phyloP scores from a whole-genome alignment of 2,888 invertebrate species.

The Isoperla grammatica region DNA sequence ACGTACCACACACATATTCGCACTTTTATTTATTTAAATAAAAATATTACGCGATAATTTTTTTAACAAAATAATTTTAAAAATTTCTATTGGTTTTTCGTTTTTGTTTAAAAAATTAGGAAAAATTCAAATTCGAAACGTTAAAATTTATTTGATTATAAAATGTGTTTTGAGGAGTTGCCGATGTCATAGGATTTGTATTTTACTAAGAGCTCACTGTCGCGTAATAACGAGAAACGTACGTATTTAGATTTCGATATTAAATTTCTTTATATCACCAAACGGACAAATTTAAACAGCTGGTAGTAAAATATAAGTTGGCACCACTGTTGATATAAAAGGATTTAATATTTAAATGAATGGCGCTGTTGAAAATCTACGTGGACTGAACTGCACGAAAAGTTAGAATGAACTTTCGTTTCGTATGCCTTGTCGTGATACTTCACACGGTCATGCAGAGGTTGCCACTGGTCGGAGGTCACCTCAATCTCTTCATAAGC shows the following conservation, averaged over 20 bases:
- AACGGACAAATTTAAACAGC: background rate
- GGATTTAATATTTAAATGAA: too few species aligned
- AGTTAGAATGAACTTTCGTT: background rate
- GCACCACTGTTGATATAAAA: background rate
- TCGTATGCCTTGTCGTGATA: too few species aligned
- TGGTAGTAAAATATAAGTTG: background rate
- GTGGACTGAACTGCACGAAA: background rate
- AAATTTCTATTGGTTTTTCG: background rate
- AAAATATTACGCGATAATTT: background rate
- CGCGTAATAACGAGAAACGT: too few species aligned
- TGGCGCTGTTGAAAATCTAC: background rate
- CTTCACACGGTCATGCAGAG: slow-evolving; percentile 31
- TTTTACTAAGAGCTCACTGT: too few species aligned
- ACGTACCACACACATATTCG: background rate
- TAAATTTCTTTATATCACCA: too few species aligned
- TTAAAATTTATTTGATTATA: too few species aligned
- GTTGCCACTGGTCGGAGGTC: slow-evolving; percentile 52
- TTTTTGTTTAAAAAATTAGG: background rate
- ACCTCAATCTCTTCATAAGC: slow-evolving; percentile 75
- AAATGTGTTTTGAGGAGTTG: too few species aligned
- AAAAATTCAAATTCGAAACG: too few species aligned
- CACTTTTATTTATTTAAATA: background rate
- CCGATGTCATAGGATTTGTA: too few species aligned
- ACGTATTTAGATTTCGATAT: too few species aligned
- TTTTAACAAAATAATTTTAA: background rate